Base-by-base conservation (phyloP, 2,888 invertebrate genomes). In the Cerastoderma edule region DNA sequence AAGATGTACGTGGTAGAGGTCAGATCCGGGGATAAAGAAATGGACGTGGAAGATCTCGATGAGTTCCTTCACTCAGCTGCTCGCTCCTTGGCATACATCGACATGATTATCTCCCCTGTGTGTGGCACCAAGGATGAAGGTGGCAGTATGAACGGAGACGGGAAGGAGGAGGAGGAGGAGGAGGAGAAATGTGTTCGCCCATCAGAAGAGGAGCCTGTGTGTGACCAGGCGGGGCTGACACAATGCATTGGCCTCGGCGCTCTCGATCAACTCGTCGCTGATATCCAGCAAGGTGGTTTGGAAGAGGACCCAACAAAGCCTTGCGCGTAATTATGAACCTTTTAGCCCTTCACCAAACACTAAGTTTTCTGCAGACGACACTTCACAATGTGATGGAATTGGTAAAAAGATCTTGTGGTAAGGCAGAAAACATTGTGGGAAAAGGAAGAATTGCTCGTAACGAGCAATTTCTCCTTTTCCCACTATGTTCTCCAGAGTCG, bases 161-260 rank as follows among this genome's bases (percentile, higher is more conserved):
- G 57, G 19, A 66, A 65, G 28, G 60, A 28, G 0, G 53, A 48
- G 8, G 72, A 50, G 32, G n/a, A 5, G 4, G 57, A 44, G 16
- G 60, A 60, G 1, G 2, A 30, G 39, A 33, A 60, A 19, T 64
- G 70, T 56, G 39, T 63, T 2, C 50, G 32, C 30, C 33, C 53
- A n/a, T 33, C 50, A 27, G 46, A 46, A 8, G 53, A 39, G 19
- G 70, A 71, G 19, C 35, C 50, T 10, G 44, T 22, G 3, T 75
- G 75, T 46, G 63, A 75, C 13, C 10, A 35, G 16, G 5, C 22
- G 5, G 54, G 19, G 19, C 60, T 64, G 4, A 19, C 30, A 2
- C 8, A 46, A 30, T 75, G 75, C 35, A 33, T 75, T 8, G 28
- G 50, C 33, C 16, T 13, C 5, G 53, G 28, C 13, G 22, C 22